Percentiles rank a stretch among this genome's conserved stretches.
phyloP scores from a whole-genome alignment of 2,113 vertebrate species.

The Sphyrna mokarran region DNA sequence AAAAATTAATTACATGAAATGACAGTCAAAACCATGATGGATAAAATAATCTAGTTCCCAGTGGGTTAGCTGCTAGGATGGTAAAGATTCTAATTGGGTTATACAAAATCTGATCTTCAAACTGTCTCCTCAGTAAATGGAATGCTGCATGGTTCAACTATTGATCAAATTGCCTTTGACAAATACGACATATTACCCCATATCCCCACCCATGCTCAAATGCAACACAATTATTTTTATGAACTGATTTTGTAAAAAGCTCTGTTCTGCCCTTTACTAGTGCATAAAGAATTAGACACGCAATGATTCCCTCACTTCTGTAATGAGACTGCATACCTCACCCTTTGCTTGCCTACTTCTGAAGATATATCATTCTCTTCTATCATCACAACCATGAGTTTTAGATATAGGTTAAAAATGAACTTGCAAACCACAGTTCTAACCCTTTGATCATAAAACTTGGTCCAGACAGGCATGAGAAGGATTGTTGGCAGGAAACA shows the following conservation, averaged over 20 bases:
- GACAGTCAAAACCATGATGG: no score
- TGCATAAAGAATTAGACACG: not conserved
- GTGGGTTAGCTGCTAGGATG: no score
- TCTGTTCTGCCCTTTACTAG: not conserved
- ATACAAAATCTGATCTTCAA: no score
- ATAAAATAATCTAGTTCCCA: no score
- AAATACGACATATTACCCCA: no score
- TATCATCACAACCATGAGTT: not conserved
- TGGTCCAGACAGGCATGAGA: not conserved
- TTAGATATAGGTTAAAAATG: not conserved
- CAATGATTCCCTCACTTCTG: not conserved
- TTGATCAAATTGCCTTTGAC: no score
- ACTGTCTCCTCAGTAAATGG: no score
- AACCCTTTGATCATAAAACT: not conserved
- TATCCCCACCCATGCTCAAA: no score
- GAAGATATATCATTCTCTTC: not conserved
- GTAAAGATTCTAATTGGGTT: no score
- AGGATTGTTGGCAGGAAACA: not conserved
- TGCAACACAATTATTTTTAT: not conserved
- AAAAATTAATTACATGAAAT: no score
- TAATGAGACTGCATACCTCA: not conserved
- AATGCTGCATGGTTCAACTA: no score
- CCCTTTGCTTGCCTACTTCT: not conserved
- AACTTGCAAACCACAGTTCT: not conserved
- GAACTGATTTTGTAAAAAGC: not conserved